These are phyloP conservation scores for Folsomia manolachei DNA, from an alignment of 2,888 invertebrate species.

Conservation along the genomic window DNA sequence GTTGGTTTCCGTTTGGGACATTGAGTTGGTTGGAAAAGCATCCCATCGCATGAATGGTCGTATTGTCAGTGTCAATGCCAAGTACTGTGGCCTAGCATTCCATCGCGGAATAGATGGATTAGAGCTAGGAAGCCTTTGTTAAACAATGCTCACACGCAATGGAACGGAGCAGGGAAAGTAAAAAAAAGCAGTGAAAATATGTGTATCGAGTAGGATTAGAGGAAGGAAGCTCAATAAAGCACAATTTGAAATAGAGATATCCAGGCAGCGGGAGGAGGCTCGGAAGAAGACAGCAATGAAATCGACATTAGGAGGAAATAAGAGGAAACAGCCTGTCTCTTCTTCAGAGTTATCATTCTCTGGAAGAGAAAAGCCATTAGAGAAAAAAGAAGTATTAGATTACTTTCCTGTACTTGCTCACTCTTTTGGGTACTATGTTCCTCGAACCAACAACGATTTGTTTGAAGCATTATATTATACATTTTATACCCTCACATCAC, in stretches of 20 bases:
- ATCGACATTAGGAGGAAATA: neutral
- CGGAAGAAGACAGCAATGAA: constrained; percentile 1
- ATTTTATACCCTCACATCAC: neutral
- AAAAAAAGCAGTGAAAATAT: neutral
- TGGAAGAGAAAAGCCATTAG: constrained; percentile 4
- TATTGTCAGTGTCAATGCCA: neutral
- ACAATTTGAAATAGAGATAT: constrained; percentile 8
- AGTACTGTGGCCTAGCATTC: too few relatives aligned
- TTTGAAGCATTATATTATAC: neutral
- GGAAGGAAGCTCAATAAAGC: constrained; percentile 5
- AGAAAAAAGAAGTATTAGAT: constrained; percentile 4
- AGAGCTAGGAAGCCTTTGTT: too few relatives aligned
- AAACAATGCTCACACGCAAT: too few relatives aligned
- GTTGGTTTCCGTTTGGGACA: neutral
- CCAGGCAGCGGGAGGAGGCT: too few relatives aligned
- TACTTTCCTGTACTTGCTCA: neutral
- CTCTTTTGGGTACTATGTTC: neutral
- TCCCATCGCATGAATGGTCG: too few relatives aligned
- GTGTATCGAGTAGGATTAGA: neutral
- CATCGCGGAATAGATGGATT: too few relatives aligned
- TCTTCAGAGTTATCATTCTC: neutral
- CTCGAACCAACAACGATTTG: constrained; percentile 6
- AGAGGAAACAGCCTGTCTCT: neutral
- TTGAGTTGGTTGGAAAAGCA: too few relatives aligned
- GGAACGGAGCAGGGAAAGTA: too few relatives aligned